Base-by-base conservation (phyloP, 2,113 vertebrate species). In the Syrmaticus mikado region DNA sequence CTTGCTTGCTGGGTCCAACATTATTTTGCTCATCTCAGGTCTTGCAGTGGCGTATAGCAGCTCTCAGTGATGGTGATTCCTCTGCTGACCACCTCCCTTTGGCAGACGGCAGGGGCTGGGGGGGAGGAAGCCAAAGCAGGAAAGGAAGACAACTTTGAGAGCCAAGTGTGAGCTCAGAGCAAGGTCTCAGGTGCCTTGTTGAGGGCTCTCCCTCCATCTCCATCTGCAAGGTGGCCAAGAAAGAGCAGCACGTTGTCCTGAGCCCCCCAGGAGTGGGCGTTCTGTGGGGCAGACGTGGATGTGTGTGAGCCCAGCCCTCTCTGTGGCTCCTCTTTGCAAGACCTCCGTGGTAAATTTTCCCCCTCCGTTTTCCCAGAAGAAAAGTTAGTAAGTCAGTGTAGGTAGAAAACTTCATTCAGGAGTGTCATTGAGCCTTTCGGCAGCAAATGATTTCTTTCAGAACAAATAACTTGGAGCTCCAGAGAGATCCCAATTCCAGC, bases 111-210 rank as follows among this genome's bases (percentile, higher is more conserved):
- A 36, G 30, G 10, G 74, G 6, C 20, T 8, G 21, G 57, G n/a
- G n/a, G 75, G 52, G 27, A 70, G 21, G 15, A 41, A 53, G 41
- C 74, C 0, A 7, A 53, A 58, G 13, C 5, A 19, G 46, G n/a
- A 36, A 57, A 61, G 40, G 55, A 22, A 75, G 34, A 30, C 38
- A 38, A 53, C 10, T 66, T 55, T 24, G 14, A 61, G 13, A 6
- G 24, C 58, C 58, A 52, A 40, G 30, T 30, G 40, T 55, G 84
- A 73, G 43, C 48, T 81, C 67, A 45, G 61, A 64, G 55, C 0
- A 2, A 50, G 38, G 40, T 74, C 43, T 74, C 0, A 0, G 22
- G 53, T 62, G 25, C 16, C 43, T 77, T 0, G 1, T 9, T 0
- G 5, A 70, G 61, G 58, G 28, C 12, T 38, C 2, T 28, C 36